phyloP scores from a whole-genome alignment of 2,888 invertebrate species.

The Agrochola litura region DNA sequence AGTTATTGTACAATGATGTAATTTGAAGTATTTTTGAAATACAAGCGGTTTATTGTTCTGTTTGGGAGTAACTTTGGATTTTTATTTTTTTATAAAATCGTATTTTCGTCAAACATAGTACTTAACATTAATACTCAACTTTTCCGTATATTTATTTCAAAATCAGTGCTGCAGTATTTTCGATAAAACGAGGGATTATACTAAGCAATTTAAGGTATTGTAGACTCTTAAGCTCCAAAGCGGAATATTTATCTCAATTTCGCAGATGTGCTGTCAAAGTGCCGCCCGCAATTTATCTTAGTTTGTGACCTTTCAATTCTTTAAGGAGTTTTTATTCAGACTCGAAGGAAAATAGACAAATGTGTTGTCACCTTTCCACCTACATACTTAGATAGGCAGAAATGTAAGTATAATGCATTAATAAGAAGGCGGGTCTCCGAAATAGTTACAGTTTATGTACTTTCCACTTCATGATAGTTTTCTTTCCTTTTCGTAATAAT shows the following conservation, averaged over 20 bases:
- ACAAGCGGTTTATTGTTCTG: too few relatives aligned
- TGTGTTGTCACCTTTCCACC: not conserved
- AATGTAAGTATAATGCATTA: not conserved
- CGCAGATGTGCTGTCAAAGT: slow-evolving; percentile 20
- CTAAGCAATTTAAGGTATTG: too few relatives aligned
- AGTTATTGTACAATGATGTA: too few relatives aligned
- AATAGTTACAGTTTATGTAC: not conserved
- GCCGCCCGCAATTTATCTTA: slow-evolving; percentile 41
- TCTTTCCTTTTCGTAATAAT: not conserved
- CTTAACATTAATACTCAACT: too few relatives aligned
- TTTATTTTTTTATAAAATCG: too few relatives aligned
- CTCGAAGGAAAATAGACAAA: not conserved
- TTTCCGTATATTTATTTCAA: too few relatives aligned
- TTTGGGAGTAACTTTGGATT: too few relatives aligned
- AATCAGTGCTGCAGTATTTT: too few relatives aligned
- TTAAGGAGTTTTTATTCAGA: slow-evolving; percentile 14
- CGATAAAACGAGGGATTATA: too few relatives aligned
- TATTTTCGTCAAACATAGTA: too few relatives aligned
- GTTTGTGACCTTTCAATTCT: slow-evolving; percentile 28
- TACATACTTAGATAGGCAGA: not conserved
- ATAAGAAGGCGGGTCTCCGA: not conserved
- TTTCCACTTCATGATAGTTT: not conserved
- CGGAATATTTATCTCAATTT: slow-evolving; percentile 46
- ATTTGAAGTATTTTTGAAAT: too few relatives aligned
- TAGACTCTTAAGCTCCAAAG: not conserved